Percentiles rank a stretch among this genome's conserved stretches.
These are phyloP conservation scores for Rhabdomys dilectus DNA, from an alignment of 2,113 vertebrate species.

Conservation along the genomic window DNA sequence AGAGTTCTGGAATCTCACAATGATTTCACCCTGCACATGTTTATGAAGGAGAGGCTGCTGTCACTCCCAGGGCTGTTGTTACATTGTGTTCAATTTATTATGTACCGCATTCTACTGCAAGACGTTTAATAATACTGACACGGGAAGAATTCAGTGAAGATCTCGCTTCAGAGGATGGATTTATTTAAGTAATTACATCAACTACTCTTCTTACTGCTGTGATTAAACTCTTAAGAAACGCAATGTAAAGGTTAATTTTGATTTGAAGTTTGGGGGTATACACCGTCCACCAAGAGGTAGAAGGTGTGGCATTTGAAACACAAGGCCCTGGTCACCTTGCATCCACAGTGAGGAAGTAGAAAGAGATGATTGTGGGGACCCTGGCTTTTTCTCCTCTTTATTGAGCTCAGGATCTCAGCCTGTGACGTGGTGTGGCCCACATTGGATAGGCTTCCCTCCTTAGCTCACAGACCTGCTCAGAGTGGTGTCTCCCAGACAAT, in stretches of 20 bases:
- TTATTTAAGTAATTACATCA: background rate
- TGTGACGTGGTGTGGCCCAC: background rate
- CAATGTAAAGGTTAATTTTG: background rate
- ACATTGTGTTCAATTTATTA: background rate
- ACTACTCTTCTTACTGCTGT: background rate
- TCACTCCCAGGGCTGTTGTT: fast-evolving
- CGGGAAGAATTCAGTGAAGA: background rate
- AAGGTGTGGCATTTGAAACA: background rate
- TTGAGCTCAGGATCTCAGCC: too few relatives aligned
- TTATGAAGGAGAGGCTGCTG: background rate
- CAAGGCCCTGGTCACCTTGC: background rate
- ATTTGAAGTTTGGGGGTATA: background rate
- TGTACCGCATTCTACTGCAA: background rate
- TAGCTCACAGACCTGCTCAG: background rate
- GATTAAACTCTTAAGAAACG: background rate
- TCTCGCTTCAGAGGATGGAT: background rate
- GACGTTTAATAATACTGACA: background rate
- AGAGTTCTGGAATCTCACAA: background rate
- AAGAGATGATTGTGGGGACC: background rate
- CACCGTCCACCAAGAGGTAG: too few relatives aligned
- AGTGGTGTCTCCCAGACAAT: background rate
- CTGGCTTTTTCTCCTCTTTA: too few relatives aligned
- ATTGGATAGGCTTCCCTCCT: background rate
- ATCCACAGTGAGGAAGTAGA: background rate
- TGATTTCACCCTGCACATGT: fast-evolving